These are phyloP conservation scores for Euborellia annulipes DNA, from an alignment of 1,140 invertebrate genomes.

Conservation along the genomic window DNA sequence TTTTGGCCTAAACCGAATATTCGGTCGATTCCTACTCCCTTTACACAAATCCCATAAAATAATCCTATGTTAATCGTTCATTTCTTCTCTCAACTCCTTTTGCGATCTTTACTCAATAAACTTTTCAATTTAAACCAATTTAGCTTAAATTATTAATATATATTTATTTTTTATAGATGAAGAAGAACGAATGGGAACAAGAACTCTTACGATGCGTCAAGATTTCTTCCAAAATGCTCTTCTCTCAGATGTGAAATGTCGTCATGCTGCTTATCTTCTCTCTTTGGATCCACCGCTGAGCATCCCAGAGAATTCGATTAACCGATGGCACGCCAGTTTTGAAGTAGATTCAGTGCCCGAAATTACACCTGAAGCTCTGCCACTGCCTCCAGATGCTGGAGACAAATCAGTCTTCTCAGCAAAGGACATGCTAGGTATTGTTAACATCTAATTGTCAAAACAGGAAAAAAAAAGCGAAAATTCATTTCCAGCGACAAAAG, in stretches of 20 bases:
- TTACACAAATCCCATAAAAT: too few species aligned
- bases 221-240: constrained; percentile 9
- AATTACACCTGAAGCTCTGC: constrained; percentile 49
- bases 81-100: too few species aligned
- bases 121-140: too few species aligned
- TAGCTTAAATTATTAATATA: too few species aligned
- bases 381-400: constrained; percentile 51
- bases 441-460: too few species aligned
- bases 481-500: too few species aligned
- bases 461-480: too few species aligned
- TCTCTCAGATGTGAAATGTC: neutral
- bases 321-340: constrained; percentile 85
- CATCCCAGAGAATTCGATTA: constrained; percentile 54
- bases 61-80: too few species aligned
- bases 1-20: too few species aligned
- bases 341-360: constrained; percentile 65
- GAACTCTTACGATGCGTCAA: neutral
- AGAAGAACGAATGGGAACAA: neutral
- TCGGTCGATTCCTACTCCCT: too few species aligned
- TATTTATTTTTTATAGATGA: too few species aligned
- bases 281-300: constrained; percentile 53
- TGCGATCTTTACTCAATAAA: too few species aligned
- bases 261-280: constrained; percentile 26
- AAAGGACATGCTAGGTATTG: constrained; percentile 56
- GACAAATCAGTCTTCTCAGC: constrained; percentile 45